These are phyloP conservation scores for Drosophila tropicalis DNA, from an alignment of 1,140 invertebrate species.

Conservation along the genomic window DNA sequence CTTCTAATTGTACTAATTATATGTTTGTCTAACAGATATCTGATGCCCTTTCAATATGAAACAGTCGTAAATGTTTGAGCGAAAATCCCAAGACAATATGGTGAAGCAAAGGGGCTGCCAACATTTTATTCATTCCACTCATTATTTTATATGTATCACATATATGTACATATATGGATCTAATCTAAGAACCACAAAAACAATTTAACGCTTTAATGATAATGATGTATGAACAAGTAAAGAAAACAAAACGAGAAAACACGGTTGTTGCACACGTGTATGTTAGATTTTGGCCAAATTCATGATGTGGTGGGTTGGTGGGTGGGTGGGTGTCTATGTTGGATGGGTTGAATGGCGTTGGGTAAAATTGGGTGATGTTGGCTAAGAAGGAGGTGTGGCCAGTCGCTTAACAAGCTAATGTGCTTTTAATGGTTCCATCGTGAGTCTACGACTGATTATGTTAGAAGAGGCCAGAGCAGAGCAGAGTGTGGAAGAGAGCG, in stretches of 20 bases:
- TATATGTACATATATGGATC: background rate
- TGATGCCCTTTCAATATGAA: no score
- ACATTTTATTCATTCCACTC: background rate
- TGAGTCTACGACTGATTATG: slow-evolving; percentile 65
- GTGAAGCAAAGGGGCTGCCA: no score
- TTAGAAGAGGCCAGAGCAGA: slow-evolving; percentile 11
- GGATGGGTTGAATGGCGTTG: no score
- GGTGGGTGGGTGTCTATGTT: slow-evolving; percentile 12
- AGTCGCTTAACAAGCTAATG: slow-evolving; percentile 77
- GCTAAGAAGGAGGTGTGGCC: slow-evolving; percentile 22
- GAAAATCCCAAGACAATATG: no score
- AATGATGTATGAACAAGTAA: slow-evolving; percentile 80
- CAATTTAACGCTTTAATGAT: slow-evolving; percentile 81
- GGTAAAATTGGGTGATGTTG: slow-evolving; percentile 13
- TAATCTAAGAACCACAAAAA: slow-evolving; percentile 60
- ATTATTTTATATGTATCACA: background rate
- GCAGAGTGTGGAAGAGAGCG: background rate
- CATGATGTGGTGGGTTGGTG: slow-evolving; percentile 17
- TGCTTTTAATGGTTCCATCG: slow-evolving; percentile 75
- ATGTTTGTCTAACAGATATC: no score
- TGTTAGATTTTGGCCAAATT: slow-evolving; percentile 41
- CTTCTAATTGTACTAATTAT: no score
- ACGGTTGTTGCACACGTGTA: slow-evolving; percentile 53
- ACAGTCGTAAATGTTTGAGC: no score
- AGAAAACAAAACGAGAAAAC: slow-evolving; percentile 62